These are phyloP conservation scores for Mesoclemmys tuberculata DNA, from an alignment of 2,113 vertebrate species.

Conservation along the genomic window DNA sequence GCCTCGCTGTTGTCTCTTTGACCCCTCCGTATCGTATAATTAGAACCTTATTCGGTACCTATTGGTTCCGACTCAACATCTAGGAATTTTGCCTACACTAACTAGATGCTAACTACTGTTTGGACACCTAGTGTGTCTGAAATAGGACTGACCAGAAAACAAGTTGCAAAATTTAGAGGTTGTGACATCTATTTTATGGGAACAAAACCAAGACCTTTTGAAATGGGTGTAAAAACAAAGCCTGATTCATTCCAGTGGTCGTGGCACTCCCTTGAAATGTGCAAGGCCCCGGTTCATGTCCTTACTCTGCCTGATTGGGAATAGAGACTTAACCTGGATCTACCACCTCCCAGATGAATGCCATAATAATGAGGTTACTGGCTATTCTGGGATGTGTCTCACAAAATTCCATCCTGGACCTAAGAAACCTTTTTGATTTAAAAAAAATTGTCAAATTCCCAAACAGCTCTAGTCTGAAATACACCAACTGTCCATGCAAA, in stretches of 20 bases:
- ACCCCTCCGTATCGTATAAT: no score
- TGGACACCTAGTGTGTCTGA: not conserved
- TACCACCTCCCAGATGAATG: not conserved
- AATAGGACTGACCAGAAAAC: not conserved
- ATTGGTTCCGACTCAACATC: no score
- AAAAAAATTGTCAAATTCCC: not conserved
- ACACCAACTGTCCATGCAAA: not conserved
- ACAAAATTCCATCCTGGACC: not conserved
- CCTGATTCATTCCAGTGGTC: not conserved
- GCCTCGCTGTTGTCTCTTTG: no score
- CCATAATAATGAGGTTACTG: not conserved
- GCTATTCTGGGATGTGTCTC: not conserved
- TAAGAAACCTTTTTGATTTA: not conserved
- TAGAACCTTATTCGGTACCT: no score
- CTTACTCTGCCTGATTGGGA: not conserved
- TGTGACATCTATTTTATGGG: not conserved
- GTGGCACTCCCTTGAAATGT: not conserved
- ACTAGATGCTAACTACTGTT: not conserved
- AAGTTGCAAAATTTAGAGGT: not conserved
- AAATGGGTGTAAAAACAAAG: not conserved
- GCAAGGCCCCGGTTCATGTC: not conserved
- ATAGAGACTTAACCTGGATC: not conserved
- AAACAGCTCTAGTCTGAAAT: not conserved
- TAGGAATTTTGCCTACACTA: not conserved
- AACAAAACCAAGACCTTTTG: not conserved